Evolutionary conservation across 1,140 invertebrate species (phyloP).

Genomic region (Argopecten irradians): DNA sequence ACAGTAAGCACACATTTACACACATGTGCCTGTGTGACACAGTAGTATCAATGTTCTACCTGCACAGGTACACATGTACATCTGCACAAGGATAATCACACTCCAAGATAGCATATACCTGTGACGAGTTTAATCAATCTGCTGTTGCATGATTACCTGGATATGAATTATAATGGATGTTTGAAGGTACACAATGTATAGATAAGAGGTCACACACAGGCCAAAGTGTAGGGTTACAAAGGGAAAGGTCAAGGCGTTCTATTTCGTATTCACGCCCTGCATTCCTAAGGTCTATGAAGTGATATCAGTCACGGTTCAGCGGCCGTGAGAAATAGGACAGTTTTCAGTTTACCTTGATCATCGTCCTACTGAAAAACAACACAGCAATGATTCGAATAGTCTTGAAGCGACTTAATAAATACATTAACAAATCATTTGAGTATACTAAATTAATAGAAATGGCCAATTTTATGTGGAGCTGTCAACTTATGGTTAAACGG

Average conservation of each 20-base stretch:
- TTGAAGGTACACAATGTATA: not conserved
- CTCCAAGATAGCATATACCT: not conserved
- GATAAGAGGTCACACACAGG: not conserved
- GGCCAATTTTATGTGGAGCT: not conserved
- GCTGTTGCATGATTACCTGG: slow-evolving; percentile 14
- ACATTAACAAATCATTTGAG: too few species aligned
- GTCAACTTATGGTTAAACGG: not conserved
- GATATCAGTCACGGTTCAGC: slow-evolving; percentile 7
- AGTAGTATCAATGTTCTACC: not conserved
- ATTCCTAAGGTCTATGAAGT: slow-evolving; percentile 22
- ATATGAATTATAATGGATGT: not conserved
- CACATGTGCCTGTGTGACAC: too few species aligned
- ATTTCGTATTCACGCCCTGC: slow-evolving; percentile 12
- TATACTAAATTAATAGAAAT: not conserved
- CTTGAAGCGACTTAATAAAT: too few species aligned
- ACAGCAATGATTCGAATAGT: not conserved
- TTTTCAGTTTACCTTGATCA: not conserved
- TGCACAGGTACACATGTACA: not conserved
- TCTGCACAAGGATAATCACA: not conserved
- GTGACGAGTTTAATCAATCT: not conserved
- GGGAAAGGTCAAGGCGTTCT: not conserved
- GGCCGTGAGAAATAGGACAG: not conserved
- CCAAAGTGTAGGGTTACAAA: slow-evolving; percentile 6
- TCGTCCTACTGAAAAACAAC: not conserved
- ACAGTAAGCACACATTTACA: too few species aligned